These are phyloP conservation scores for Listronotus bonariensis DNA, from an alignment of 1,140 invertebrate genomes.

Conservation along the genomic window DNA sequence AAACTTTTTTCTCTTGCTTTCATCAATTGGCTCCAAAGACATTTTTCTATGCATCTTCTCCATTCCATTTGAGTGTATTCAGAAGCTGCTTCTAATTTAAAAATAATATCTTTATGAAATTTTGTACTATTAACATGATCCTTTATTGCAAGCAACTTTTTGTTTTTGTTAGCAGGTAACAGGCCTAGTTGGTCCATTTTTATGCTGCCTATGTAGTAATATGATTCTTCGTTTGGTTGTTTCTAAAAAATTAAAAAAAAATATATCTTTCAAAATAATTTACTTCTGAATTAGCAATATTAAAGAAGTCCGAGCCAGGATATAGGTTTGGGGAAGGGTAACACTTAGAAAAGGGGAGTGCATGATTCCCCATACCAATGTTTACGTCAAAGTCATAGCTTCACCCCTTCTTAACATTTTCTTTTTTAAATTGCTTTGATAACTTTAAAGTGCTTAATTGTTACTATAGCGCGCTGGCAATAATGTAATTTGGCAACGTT, in stretches of 20 bases:
- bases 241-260: constrained; percentile 6
- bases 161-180: constrained; percentile 4
- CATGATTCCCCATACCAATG: too few relatives aligned
- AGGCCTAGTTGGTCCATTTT: constrained; percentile 24
- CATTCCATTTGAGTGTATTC: constrained; percentile 23
- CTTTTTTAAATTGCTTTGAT: too few relatives aligned
- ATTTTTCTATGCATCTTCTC: constrained; percentile 20
- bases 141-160: constrained; percentile 19
- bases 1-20: constrained; percentile 8
- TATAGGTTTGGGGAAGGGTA: too few relatives aligned
- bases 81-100: constrained; percentile 17
- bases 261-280: too few relatives aligned
- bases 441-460: too few relatives aligned
- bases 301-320: too few relatives aligned
- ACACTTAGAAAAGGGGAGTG: too few relatives aligned
- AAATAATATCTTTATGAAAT: constrained; percentile 26
- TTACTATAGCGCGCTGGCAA: too few relatives aligned
- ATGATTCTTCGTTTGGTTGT: constrained; percentile 16
- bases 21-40: constrained; percentile 25
- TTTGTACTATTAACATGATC: constrained; percentile 17
- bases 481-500: too few relatives aligned
- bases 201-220: constrained; percentile 24
- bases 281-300: too few relatives aligned
- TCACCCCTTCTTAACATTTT: too few relatives aligned
- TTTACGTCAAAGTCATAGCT: too few relatives aligned